These are phyloP conservation scores for Ophraella communa DNA, from an alignment of 2,888 invertebrate species.

Conservation along the genomic window DNA sequence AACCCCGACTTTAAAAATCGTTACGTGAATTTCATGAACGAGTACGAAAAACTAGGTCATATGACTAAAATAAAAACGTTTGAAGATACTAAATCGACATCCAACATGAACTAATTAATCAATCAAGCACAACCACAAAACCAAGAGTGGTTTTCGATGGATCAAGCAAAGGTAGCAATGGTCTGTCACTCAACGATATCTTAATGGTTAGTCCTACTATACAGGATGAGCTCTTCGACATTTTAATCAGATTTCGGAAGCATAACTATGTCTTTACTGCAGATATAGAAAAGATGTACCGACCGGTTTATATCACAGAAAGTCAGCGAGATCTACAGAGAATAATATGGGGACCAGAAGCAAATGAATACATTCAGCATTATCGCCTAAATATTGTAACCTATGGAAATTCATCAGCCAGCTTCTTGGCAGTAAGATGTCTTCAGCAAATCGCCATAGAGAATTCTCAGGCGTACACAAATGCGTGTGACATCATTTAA, in stretches of 20 bases:
- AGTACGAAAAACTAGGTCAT: neutral
- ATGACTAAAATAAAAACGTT: neutral
- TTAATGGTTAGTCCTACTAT: conserved; percentile 47
- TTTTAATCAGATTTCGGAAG: too few species aligned
- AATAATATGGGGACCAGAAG: conserved; percentile 49
- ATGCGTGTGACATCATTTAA: conserved; percentile 25
- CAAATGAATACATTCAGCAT: conserved; percentile 32
- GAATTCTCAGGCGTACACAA: conserved; percentile 26
- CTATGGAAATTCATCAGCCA: conserved; percentile 47
- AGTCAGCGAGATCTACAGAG: conserved; percentile 41
- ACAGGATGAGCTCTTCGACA: too few species aligned
- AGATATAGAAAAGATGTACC: conserved; percentile 54
- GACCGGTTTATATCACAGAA: conserved; percentile 43
- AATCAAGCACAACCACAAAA: conserved; percentile 46
- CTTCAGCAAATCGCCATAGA: conserved; percentile 39
- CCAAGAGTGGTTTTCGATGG: conserved; percentile 50
- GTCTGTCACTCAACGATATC: conserved; percentile 49
- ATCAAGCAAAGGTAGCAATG: conserved; percentile 40
- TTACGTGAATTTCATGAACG: neutral
- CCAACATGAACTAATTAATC: conserved; percentile 45
- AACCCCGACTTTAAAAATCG: neutral
- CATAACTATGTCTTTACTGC: conserved; percentile 46
- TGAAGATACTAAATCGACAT: neutral
- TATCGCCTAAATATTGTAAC: conserved; percentile 48
- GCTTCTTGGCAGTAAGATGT: conserved; percentile 40